A percentile compares a stretch with the other conserved stretches of the same genome.
These are phyloP conservation scores for Campylorhamphus procurvoides DNA, from an alignment of 2,113 vertebrate species.

Conservation along the genomic window DNA sequence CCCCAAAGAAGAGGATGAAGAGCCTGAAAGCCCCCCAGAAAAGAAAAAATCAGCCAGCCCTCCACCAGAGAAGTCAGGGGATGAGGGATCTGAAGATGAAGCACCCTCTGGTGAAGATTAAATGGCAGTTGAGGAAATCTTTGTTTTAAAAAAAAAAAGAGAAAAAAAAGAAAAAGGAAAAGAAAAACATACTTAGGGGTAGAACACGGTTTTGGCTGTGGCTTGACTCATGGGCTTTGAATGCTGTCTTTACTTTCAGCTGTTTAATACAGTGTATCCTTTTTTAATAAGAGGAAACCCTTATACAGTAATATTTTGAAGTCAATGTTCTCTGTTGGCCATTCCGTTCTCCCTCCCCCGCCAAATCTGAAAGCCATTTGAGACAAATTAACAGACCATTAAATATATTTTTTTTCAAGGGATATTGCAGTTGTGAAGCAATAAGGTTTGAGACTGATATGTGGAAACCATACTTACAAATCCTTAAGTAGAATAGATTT, in stretches of 20 bases:
- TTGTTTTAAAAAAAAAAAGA: conserved; percentile 69
- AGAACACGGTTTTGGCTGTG: conserved; percentile 82
- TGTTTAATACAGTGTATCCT: conserved; percentile 72
- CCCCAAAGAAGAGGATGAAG: conserved; percentile 92
- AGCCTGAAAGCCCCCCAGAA: conserved; percentile 84
- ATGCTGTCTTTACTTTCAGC: conserved; percentile 77
- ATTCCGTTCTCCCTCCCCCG: conserved; percentile 59
- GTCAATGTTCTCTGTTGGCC: conserved; percentile 72
- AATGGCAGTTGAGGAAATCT: conserved; percentile 75
- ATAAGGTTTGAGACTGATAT: conserved; percentile 73
- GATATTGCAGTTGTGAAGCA: conserved; percentile 74
- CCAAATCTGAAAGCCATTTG: conserved; percentile 75
- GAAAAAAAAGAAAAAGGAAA: conserved; percentile 25
- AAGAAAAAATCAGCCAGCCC: conserved; percentile 87
- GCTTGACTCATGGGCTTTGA: conserved; percentile 84
- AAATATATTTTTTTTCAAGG: conserved; percentile 56
- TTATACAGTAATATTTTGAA: conserved; percentile 70
- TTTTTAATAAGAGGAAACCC: conserved; percentile 67
- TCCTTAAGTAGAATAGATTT: conserved; percentile 62
- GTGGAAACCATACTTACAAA: conserved; percentile 66
- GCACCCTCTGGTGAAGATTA: conserved; percentile 97
- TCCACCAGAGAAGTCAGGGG: conserved; percentile 89
- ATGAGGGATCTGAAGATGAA: conserved; percentile 96
- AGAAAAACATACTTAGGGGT: conserved; percentile 76
- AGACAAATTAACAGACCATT: conserved; percentile 71